These are phyloP conservation scores for Drosophila putrida DNA, from an alignment of 2,888 invertebrate species.

Conservation along the genomic window DNA sequence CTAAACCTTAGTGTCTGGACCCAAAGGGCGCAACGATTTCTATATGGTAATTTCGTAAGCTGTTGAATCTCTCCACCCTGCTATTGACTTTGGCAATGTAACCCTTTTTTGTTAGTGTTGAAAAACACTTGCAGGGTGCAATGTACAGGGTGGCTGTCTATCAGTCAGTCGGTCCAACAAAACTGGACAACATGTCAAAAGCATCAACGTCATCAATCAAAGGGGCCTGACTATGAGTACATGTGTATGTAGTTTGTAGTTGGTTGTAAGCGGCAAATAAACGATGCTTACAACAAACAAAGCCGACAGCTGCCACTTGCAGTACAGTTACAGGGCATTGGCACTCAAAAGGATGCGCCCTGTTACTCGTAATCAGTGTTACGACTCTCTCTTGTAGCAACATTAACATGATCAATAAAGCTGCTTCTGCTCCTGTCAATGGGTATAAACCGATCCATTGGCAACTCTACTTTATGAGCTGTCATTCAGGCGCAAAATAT, in stretches of 20 bases:
- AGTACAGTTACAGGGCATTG: constrained; percentile 48
- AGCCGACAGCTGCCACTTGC: constrained; percentile 67
- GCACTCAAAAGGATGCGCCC: constrained; percentile 65
- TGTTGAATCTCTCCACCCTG: constrained; percentile 55
- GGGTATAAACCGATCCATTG: constrained; percentile 7
- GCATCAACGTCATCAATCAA: constrained; percentile 54
- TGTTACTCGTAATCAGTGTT: constrained; percentile 43
- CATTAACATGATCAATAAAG: constrained; percentile 55
- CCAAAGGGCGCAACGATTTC: constrained; percentile 27
- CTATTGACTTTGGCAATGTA: constrained; percentile 63
- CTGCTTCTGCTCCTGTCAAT: constrained; percentile 29
- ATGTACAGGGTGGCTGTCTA: constrained; percentile 34
- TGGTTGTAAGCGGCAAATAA: constrained; percentile 42
- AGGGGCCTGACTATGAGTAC: constrained; percentile 21
- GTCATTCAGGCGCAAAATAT: constrained; percentile 73
- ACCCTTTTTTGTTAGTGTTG: constrained; percentile 60
- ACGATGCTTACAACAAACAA: constrained; percentile 62
- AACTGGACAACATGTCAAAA: constrained; percentile 43
- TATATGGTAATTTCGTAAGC: constrained; percentile 59
- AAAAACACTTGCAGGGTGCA: constrained; percentile 24
- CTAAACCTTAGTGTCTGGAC: constrained; percentile 19
- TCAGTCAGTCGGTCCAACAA: constrained; percentile 21
- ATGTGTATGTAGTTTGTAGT: too few species aligned
- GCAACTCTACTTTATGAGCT: constrained; percentile 58
- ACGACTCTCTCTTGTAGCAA: constrained; percentile 42